These are phyloP conservation scores for Tetragonisca angustula DNA, from an alignment of 2,888 invertebrate genomes.

Conservation along the genomic window DNA sequence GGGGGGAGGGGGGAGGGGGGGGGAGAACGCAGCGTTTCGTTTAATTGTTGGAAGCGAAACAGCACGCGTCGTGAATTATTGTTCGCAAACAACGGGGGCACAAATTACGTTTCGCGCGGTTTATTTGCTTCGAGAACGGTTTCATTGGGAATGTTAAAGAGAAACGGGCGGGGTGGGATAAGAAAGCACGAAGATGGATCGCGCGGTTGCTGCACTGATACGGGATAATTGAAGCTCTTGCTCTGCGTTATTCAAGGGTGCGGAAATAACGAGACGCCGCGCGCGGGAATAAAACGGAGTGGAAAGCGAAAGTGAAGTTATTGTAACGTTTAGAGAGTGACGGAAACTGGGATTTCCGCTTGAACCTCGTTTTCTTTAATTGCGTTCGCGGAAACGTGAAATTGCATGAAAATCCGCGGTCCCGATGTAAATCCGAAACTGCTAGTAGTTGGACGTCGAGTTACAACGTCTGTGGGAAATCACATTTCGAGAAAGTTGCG, in stretches of 20 bases:
- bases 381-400: too few relatives aligned
- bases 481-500: too few relatives aligned
- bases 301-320: too few relatives aligned
- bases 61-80: slow-evolving; percentile 19
- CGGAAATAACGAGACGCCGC: too few relatives aligned
- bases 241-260: background rate
- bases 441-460: too few relatives aligned
- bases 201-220: background rate
- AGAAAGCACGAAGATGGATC: background rate
- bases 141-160: background rate
- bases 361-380: too few relatives aligned
- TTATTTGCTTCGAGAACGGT: background rate
- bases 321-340: too few relatives aligned
- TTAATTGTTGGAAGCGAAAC: slow-evolving; percentile 22
- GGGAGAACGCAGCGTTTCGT: slow-evolving; percentile 1
- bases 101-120: slow-evolving; percentile 2
- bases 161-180: background rate
- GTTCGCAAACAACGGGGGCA: slow-evolving; percentile 13
- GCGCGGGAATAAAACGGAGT: too few relatives aligned
- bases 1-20: background rate
- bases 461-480: too few relatives aligned
- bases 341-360: too few relatives aligned
- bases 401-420: too few relatives aligned
- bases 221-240: background rate
- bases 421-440: too few relatives aligned